Evolutionary conservation across 1,140 invertebrate genomes (phyloP), one percentile per base, ranked within the genome.

Genomic region (Pentalonia nigronervosa): DNA sequence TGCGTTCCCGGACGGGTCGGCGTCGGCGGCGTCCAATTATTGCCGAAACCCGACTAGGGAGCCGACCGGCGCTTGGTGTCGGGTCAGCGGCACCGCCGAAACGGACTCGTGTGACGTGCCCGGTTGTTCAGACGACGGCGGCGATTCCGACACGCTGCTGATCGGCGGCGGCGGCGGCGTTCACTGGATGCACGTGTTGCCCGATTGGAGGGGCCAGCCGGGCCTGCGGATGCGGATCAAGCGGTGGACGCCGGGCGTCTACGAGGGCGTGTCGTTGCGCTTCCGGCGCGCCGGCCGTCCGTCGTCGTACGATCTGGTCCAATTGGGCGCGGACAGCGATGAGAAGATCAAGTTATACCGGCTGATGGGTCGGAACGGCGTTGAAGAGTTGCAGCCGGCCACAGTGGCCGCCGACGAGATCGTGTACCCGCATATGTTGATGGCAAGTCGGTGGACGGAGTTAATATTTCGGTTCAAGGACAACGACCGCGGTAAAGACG

Each of bases 71-170:
- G 60, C 84, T 21, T 91, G 93, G 93, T 91, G 93, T 36, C 53
- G 56, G 23, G 48, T 53, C 1, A 23, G 34, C 23, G 76, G n/a
- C 34, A 1, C 7, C 34, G 48, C 48, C 21, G 36, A 56, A 8
- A 93, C 91, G 11, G 91, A 93, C 30, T 56, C 53, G 34, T 93
- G 91, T 50, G 91, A 93, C 48, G 81, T 93, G 14, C 91, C 91
- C 48, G 47, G 21, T 1, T 93, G 91, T 56, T 20, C 34, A 48
- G 60, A 91, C 90, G 60, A 67, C 48, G 91, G 23, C 34, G 47
- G 6, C 34, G 48, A n/a, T n/a, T 56, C 36, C 4, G 81, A 34
- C 4, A 36, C 81, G 34, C 34, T 93, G 76, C 17, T 93, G 48
- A 17, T 50, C 17, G 34, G 47, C 11, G 76, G n/a, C 23, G 47